Conservation (phyloP, 2,888 invertebrate species). For the Itoplectis maculator region DNA sequence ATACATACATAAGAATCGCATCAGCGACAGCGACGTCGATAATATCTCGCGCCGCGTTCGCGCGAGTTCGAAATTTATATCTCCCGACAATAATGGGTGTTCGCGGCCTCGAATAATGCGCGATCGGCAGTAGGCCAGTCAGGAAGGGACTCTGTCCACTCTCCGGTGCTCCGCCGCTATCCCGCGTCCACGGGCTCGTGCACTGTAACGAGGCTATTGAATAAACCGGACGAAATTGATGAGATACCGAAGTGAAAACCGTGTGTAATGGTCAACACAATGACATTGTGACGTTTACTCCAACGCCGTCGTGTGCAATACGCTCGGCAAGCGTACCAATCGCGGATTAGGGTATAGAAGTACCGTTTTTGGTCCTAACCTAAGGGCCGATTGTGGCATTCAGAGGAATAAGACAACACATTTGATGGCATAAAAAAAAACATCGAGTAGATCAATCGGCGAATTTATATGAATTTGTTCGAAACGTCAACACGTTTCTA, state of each 20-base stretch:
- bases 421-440: too few relatives aligned
- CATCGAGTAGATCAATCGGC: too few relatives aligned
- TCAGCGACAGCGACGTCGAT: slow-evolving; percentile 35
- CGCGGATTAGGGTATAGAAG: too few relatives aligned
- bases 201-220: slow-evolving; percentile 31
- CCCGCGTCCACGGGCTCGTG: slow-evolving; percentile 6
- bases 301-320: neutral
- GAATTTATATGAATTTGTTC: too few relatives aligned
- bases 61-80: slow-evolving; percentile 38
- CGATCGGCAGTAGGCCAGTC: slow-evolving; percentile 23
- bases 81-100: slow-evolving; percentile 54
- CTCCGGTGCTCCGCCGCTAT: slow-evolving; percentile 7
- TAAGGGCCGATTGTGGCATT: too few relatives aligned
- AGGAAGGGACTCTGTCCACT: slow-evolving; percentile 40
- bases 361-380: too few relatives aligned
- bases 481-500: too few relatives aligned
- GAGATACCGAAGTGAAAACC: slow-evolving; percentile 31
- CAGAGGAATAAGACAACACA: too few relatives aligned
- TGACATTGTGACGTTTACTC: slow-evolving; percentile 20
- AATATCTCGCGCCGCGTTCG: slow-evolving; percentile 57
- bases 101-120: slow-evolving; percentile 49
- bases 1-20: neutral
- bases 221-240: slow-evolving; percentile 45
- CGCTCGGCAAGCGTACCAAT: neutral
- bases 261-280: neutral